Percentiles rank a stretch among this genome's conserved stretches.
These are phyloP conservation scores for Rhyzopertha dominica DNA, from an alignment of 1,140 invertebrate species.

Conservation along the genomic window DNA sequence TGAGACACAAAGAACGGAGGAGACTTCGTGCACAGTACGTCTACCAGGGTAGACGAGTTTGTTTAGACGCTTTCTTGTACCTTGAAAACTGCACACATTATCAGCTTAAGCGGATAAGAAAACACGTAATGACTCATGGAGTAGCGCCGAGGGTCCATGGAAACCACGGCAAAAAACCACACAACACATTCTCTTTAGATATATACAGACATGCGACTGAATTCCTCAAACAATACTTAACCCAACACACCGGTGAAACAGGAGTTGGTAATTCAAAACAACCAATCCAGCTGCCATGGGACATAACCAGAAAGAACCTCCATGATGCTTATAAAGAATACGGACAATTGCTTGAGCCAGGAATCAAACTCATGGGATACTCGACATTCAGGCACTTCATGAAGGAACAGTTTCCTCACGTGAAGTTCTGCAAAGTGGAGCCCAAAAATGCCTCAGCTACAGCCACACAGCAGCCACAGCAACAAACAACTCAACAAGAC, in stretches of 20 bases:
- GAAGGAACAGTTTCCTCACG: constrained; percentile 74
- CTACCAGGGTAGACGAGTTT: constrained; percentile 69
- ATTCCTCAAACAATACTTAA: constrained; percentile 66
- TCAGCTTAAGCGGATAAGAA: constrained; percentile 70
- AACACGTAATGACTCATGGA: constrained; percentile 72
- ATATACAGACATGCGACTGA: constrained; percentile 72
- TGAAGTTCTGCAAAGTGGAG: constrained; percentile 67
- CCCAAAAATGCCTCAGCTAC: constrained; percentile 48
- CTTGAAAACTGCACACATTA: constrained; percentile 77
- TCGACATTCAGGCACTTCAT: constrained; percentile 74
- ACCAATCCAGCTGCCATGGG: constrained; percentile 59
- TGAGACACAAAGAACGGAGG: constrained; percentile 65
- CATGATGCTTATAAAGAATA: constrained; percentile 69
- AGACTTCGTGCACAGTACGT: constrained; percentile 68
- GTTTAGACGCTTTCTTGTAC: constrained; percentile 72
- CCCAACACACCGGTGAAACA: constrained; percentile 53
- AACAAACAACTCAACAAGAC: constrained; percentile 48
- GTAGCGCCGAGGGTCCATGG: constrained; percentile 71
- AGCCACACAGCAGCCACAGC: constrained; percentile 46
- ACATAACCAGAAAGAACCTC: constrained; percentile 65
- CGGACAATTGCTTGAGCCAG: constrained; percentile 60
- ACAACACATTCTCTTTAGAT: constrained; percentile 73
- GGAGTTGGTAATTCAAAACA: constrained; percentile 49
- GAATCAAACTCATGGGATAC: constrained; percentile 70
- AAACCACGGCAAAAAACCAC: constrained; percentile 74